Conservation (phyloP, 2,113 vertebrate genomes). For the Brachypteracias leptosomus region DNA sequence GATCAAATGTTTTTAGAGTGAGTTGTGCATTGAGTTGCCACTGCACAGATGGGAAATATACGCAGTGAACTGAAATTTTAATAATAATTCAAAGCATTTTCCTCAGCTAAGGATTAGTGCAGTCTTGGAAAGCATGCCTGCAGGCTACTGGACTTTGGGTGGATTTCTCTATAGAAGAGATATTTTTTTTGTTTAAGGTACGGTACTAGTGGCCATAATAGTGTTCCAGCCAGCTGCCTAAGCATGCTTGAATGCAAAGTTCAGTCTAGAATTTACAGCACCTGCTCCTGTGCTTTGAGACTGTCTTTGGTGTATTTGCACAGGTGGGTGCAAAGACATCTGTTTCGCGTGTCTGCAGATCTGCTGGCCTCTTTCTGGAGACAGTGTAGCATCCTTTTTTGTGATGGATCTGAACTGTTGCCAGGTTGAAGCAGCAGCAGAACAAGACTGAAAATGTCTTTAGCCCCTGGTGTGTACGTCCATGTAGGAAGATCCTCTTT, state of each 20-base stretch:
- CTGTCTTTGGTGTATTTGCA: background rate
- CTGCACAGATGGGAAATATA: background rate
- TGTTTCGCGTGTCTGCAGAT: background rate
- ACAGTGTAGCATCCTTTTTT: background rate
- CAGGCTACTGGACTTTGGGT: background rate
- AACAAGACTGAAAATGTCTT: background rate
- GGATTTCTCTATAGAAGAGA: background rate
- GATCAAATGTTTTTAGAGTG: background rate
- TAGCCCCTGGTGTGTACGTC: background rate
- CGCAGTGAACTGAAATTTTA: background rate
- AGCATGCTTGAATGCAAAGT: background rate
- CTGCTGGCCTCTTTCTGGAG: background rate
- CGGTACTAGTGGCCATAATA: background rate
- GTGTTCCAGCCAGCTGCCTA: background rate
- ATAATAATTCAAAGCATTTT: background rate
- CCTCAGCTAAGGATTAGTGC: background rate
- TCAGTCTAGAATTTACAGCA: background rate
- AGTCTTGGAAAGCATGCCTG: background rate
- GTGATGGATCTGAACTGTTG: background rate
- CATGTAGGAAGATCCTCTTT: background rate
- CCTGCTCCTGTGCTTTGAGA: background rate
- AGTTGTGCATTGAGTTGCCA: background rate
- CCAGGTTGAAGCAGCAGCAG: background rate
- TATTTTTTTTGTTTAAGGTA: background rate
- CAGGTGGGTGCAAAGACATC: background rate